These are phyloP conservation scores for Euzetes globulus DNA, from an alignment of 2,888 invertebrate genomes.

Conservation along the genomic window DNA sequence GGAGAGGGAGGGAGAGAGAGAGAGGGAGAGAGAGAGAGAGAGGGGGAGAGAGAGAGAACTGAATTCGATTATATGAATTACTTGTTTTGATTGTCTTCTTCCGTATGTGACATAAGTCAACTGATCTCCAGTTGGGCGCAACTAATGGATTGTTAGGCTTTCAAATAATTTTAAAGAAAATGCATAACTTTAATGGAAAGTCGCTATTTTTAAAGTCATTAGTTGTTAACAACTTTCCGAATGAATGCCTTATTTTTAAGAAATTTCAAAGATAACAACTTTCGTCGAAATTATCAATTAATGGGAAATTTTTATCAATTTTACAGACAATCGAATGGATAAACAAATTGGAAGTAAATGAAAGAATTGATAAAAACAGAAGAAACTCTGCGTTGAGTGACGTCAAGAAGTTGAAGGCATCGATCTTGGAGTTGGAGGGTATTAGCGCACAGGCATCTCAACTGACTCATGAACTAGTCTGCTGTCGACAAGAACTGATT, in stretches of 20 bases:
- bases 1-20: too few species aligned
- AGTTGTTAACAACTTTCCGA: background rate
- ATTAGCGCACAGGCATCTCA: background rate
- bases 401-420: constrained; percentile 4
- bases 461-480: constrained; percentile 15
- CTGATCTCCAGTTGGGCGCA: background rate
- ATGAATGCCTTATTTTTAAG: background rate
- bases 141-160: background rate
- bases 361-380: constrained; percentile 5
- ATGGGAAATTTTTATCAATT: background rate
- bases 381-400: background rate
- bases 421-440: background rate
- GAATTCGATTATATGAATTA: background rate
- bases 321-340: constrained; percentile 11
- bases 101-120: background rate
- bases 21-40: too few species aligned
- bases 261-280: background rate
- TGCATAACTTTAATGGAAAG: background rate
- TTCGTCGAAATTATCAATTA: too few species aligned
- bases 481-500: constrained; percentile 10
- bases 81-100: background rate
- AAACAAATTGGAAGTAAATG: constrained; percentile 1
- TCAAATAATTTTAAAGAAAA: too few species aligned
- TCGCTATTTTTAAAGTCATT: background rate
- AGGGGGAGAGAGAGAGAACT: background rate